A percentile compares a stretch with the other conserved stretches of the same genome.
phyloP scores from a whole-genome alignment of 2,888 invertebrate species.

The Leucophenga montana region DNA sequence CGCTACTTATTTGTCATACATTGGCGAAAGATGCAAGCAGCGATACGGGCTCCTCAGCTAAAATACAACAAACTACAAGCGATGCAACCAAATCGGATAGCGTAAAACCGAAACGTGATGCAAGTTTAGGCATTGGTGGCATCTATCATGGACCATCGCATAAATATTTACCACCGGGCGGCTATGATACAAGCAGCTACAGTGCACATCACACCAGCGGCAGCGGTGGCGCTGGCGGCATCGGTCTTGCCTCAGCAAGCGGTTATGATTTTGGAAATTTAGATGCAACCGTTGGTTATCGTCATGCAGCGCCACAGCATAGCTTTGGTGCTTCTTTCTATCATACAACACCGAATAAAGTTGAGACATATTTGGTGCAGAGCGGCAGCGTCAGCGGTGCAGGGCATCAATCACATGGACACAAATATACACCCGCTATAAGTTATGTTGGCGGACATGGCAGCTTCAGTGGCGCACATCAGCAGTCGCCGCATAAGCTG shows the following conservation, averaged over 20 bases:
- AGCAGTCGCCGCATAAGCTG: constrained; percentile 14
- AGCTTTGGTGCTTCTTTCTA: constrained; percentile 9
- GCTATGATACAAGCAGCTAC: constrained; percentile 36
- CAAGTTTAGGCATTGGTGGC: constrained; percentile 52
- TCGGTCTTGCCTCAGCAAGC: constrained; percentile 35
- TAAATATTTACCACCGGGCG: constrained; percentile 61
- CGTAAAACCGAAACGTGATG: constrained; percentile 61
- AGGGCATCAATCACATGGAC: neutral
- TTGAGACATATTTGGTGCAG: constrained; percentile 61
- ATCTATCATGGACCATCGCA: constrained; percentile 64
- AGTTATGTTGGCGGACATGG: neutral
- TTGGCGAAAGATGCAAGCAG: too few relatives aligned
- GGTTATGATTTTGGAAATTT: constrained; percentile 47
- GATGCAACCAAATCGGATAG: neutral
- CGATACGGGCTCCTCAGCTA: too few relatives aligned
- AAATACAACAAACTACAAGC: too few relatives aligned
- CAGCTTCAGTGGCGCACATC: too few relatives aligned
- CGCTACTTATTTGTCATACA: too few relatives aligned
- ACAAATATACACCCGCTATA: constrained; percentile 13
- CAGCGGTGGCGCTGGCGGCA: too few relatives aligned
- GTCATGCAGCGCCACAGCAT: constrained; percentile 31
- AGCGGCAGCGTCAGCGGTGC: constrained; percentile 33
- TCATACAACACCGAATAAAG: constrained; percentile 48
- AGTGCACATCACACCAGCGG: too few relatives aligned
- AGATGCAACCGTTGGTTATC: constrained; percentile 32